A percentile compares a stretch with the other conserved stretches of the same genome.
Conservation (phyloP, 2,797 vertebrate species). For the Acipenser transmontanus region DNA sequence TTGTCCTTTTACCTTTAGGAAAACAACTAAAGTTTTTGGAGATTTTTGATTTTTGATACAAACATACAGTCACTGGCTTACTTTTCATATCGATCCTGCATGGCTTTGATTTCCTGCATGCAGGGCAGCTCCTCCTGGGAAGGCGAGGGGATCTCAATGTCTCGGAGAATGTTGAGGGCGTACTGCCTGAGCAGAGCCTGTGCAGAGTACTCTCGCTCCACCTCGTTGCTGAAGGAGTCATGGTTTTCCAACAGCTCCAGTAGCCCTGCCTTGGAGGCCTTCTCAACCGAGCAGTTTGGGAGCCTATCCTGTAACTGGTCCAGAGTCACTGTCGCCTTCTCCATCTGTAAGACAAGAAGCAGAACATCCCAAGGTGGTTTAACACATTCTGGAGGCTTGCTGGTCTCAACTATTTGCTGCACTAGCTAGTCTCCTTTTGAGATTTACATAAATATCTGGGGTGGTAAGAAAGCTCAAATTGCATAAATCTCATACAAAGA, state of each 20-base stretch:
- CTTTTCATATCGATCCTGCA: conserved; percentile 83
- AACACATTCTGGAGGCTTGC: too few species aligned
- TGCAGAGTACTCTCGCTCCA: conserved; percentile 74
- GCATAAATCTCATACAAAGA: too few species aligned
- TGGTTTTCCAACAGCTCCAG: conserved; percentile 77
- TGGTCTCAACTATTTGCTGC: too few species aligned
- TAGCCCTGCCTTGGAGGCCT: conserved; percentile 78
- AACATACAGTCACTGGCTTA: conserved; percentile 37
- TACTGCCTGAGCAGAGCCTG: conserved; percentile 73
- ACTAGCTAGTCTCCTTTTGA: too few species aligned
- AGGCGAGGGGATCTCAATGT: conserved; percentile 55
- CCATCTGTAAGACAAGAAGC: conserved; percentile 56
- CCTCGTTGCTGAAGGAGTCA: conserved; percentile 66
- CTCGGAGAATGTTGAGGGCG: conserved; percentile 63
- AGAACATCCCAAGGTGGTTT: too few species aligned
- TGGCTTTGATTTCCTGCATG: conserved; percentile 68
- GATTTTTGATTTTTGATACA: too few species aligned
- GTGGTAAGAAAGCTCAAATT: too few species aligned
- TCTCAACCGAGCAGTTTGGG: conserved; percentile 79
- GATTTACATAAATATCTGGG: too few species aligned
- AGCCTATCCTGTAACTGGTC: conserved; percentile 73
- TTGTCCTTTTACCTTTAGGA: background rate
- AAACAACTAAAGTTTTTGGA: background rate
- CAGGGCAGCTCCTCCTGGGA: conserved; percentile 59
- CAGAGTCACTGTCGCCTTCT: conserved; percentile 65